Conservation (phyloP, 1,140 invertebrate genomes). For the Formica selysi region DNA sequence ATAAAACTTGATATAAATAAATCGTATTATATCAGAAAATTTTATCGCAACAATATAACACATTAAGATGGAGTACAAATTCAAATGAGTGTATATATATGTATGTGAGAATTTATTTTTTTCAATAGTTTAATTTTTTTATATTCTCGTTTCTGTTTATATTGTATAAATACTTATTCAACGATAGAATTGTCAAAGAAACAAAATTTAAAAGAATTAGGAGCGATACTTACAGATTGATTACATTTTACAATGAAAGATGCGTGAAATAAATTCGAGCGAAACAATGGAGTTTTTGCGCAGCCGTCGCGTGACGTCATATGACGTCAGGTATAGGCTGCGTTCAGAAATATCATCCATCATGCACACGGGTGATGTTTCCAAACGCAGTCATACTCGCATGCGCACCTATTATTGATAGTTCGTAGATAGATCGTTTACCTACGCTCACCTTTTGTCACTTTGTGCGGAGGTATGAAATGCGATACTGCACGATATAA, state of each 20-base stretch:
- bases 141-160: too few species aligned
- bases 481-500: background rate
- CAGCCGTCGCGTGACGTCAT: background rate
- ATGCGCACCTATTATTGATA: background rate
- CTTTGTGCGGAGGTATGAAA: background rate
- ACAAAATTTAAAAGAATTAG: too few species aligned
- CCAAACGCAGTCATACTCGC: background rate
- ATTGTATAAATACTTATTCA: too few species aligned
- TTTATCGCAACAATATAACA: too few species aligned
- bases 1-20: background rate
- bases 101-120: too few species aligned
- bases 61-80: too few species aligned
- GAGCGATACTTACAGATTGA: background rate
- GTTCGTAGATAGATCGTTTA: background rate
- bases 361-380: too few species aligned
- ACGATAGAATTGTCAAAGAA: too few species aligned
- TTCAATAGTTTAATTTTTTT: too few species aligned
- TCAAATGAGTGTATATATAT: too few species aligned
- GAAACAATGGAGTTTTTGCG: background rate
- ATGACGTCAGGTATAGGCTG: background rate
- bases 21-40: too few species aligned
- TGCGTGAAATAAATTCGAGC: background rate
- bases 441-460: background rate
- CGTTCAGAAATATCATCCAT: too few species aligned
- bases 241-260: background rate